These are phyloP conservation scores for Drosophila peninsularis DNA, from an alignment of 2,888 invertebrate genomes.

Conservation along the genomic window DNA sequence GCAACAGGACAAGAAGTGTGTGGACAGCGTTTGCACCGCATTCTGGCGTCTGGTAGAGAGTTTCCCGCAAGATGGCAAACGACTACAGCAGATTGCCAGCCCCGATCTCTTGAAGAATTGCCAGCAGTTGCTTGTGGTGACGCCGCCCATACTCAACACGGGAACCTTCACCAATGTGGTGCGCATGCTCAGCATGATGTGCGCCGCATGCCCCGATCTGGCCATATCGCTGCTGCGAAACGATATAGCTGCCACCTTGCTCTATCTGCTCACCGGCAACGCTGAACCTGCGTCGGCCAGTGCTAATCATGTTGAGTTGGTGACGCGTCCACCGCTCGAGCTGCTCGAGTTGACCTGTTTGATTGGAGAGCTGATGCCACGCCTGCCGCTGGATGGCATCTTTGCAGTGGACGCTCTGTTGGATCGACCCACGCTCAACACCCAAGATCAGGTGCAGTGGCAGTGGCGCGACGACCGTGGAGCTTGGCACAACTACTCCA, in stretches of 20 bases:
- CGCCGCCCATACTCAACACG: conserved; percentile 97
- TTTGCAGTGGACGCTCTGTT: conserved; percentile 96
- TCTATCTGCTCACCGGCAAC: conserved; percentile 97
- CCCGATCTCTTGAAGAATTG: conserved; percentile 94
- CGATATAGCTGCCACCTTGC: conserved; percentile 97
- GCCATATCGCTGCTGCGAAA: conserved; percentile 96
- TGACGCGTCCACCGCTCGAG: conserved; percentile 97
- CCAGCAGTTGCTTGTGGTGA: conserved; percentile 95
- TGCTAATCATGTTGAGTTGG: conserved; percentile 90
- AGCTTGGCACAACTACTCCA: conserved; percentile 96
- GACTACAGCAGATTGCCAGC: conserved; percentile 96
- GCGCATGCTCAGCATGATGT: conserved; percentile 98
- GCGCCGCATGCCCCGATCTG: conserved; percentile 96
- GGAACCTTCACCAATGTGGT: conserved; percentile 98
- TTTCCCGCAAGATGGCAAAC: conserved; percentile 95
- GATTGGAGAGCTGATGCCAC: conserved; percentile 98
- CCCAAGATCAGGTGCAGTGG: conserved; percentile 94
- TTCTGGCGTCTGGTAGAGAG: conserved; percentile 98
- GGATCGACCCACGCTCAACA: conserved; percentile 89
- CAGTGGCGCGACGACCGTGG: conserved; percentile 98
- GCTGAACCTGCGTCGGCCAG: conserved; percentile 85
- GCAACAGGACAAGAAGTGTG: conserved; percentile 98
- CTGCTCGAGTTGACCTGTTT: conserved; percentile 98
- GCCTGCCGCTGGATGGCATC: conserved; percentile 96
- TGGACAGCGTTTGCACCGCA: conserved; percentile 98